A percentile compares a stretch with the other conserved stretches of the same genome.
These are phyloP conservation scores for Sminthurides aquaticus DNA, from an alignment of 2,888 invertebrate species.

Conservation along the genomic window DNA sequence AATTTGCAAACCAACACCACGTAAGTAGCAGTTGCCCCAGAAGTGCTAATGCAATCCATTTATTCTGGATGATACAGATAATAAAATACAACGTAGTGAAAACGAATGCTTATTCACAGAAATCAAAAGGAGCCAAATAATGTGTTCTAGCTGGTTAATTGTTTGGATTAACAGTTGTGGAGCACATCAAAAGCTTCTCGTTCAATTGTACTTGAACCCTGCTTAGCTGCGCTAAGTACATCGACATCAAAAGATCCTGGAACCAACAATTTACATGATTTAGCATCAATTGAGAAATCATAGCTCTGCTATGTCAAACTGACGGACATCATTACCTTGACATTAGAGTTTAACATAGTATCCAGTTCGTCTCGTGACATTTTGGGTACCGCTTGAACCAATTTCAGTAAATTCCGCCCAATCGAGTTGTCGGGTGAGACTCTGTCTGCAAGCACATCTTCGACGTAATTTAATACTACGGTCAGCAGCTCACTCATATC, in stretches of 20 bases:
- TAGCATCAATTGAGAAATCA: not conserved
- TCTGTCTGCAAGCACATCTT: constrained; percentile 78
- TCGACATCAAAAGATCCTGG: constrained; percentile 89
- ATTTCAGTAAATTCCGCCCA: constrained; percentile 79
- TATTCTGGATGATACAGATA: not conserved
- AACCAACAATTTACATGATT: constrained; percentile 34
- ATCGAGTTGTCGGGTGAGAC: constrained; percentile 71
- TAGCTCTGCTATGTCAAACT: too few species aligned
- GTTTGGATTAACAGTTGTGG: constrained; percentile 32
- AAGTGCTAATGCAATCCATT: not conserved
- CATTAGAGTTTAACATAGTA: constrained; percentile 88
- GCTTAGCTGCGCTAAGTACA: constrained; percentile 89
- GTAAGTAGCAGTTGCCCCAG: too few species aligned
- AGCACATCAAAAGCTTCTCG: constrained; percentile 65
- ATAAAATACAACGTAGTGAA: not conserved
- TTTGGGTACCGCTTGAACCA: constrained; percentile 85
- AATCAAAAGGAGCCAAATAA: not conserved
- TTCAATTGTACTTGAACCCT: constrained; percentile 93
- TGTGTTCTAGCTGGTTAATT: constrained; percentile 1
- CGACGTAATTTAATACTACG: constrained; percentile 71
- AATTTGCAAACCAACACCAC: too few species aligned
- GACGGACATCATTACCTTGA: constrained; percentile 57
- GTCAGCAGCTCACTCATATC: constrained; percentile 70
- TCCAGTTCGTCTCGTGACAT: constrained; percentile 85
- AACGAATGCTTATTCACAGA: constrained; percentile 1